A percentile compares a stretch with the other conserved stretches of the same genome.
Conservation (phyloP, 2,797 vertebrate species). For the Phalloptychus januarius region DNA sequence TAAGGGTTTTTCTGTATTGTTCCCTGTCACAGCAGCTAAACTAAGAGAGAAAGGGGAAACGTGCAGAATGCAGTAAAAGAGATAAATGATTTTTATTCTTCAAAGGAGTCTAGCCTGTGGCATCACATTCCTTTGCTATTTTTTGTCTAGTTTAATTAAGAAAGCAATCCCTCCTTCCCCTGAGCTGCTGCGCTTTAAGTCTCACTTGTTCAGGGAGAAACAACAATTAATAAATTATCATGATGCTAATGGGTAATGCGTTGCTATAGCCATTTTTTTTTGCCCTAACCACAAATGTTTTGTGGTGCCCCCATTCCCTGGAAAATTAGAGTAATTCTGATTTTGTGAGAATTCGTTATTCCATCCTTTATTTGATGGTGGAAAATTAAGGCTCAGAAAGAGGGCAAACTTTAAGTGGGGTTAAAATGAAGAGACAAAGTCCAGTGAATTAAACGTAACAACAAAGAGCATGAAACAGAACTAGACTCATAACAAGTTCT, state of each 20-base stretch:
- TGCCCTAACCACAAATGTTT: conserved; percentile 20
- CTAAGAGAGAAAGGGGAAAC: conserved; percentile 48
- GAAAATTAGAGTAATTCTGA: neutral
- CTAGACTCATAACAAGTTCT: no score
- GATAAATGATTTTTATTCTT: conserved; percentile 72
- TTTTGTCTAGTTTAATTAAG: conserved; percentile 76
- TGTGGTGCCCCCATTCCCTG: conserved; percentile 16
- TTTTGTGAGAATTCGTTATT: no score
- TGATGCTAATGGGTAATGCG: conserved; percentile 57
- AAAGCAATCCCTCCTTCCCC: conserved; percentile 76
- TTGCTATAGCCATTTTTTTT: no score
- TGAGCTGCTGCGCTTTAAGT: conserved; percentile 62
- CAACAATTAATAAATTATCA: conserved; percentile 78
- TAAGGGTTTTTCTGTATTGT: conserved; percentile 12
- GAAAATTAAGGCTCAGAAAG: neutral
- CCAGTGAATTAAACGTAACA: no score
- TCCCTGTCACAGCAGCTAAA: conserved; percentile 52
- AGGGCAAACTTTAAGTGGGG: no score
- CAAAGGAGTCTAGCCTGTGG: conserved; percentile 72
- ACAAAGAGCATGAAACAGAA: no score
- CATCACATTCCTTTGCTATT: conserved; percentile 55
- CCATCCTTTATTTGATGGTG: neutral
- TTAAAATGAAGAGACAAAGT: no score
- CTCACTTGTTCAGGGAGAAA: conserved; percentile 62
- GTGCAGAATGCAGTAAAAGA: conserved; percentile 67